phyloP scores from a whole-genome alignment of 2,888 invertebrate species.

The Branchellion lobata region DNA sequence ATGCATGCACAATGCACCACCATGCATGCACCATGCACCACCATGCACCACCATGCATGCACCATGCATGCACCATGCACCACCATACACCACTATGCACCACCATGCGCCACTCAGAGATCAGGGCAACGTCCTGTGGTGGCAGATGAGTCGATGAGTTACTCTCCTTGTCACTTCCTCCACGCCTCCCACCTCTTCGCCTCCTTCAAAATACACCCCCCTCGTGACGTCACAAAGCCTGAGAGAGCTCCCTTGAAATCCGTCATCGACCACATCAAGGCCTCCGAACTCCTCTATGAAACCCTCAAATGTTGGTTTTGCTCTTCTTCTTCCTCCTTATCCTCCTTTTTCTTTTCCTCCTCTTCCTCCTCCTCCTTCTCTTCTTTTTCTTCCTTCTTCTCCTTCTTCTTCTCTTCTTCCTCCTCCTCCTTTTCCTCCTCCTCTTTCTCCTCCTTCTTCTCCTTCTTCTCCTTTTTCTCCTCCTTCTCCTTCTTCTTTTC shows the following conservation, averaged over 20 bases:
- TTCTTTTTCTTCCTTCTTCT: constrained; percentile 19
- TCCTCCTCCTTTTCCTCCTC: not conserved
- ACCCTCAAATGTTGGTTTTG: constrained; percentile 28
- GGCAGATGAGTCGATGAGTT: no score
- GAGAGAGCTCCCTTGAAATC: not conserved
- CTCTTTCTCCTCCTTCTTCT: not conserved
- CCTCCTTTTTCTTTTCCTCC: constrained; percentile 19
- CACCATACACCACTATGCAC: no score
- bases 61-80: no score
- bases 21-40: no score
- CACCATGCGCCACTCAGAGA: no score
- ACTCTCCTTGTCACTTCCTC: no score
- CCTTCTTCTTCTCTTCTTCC: constrained; percentile 1
- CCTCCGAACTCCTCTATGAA: constrained; percentile 13
- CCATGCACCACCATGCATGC: no score
- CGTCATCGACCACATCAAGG: not conserved
- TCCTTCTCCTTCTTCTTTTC: not conserved
- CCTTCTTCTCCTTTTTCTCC: not conserved
- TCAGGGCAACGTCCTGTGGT: no score
- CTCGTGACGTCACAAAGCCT: constrained; percentile 66
- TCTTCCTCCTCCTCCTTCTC: constrained; percentile 27
- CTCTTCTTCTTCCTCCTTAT: constrained; percentile 25
- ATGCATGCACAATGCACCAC: no score
- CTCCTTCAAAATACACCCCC: no score
- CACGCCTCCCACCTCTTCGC: no score